These are phyloP conservation scores for Stegophylla sp. DNA, from an alignment of 2,888 invertebrate genomes.

Conservation along the genomic window DNA sequence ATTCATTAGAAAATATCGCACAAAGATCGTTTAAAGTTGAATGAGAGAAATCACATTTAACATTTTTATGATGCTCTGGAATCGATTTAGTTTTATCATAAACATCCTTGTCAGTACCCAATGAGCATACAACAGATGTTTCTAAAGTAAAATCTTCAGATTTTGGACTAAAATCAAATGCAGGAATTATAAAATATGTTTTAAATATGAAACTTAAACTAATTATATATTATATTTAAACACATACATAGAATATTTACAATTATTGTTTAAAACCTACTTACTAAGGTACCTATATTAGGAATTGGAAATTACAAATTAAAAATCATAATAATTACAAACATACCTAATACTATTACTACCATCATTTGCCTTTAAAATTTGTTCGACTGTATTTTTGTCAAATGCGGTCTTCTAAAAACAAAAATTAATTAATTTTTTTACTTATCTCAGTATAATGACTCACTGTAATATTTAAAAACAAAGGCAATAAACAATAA, in stretches of 20 bases:
- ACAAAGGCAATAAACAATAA: too few species aligned
- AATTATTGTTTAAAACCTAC: background rate
- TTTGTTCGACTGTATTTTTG: background rate
- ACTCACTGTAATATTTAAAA: too few species aligned
- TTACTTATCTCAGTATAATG: background rate
- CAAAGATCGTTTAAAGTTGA: constrained; percentile 1
- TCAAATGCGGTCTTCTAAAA: too few species aligned
- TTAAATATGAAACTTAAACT: too few species aligned
- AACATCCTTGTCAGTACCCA: background rate
- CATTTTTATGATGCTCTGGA: background rate
- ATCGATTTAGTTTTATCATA: background rate
- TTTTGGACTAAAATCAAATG: background rate
- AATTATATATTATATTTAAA: too few species aligned
- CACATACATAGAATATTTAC: background rate
- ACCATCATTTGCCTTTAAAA: background rate
- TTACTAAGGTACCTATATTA: background rate
- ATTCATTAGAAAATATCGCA: constrained; percentile 34
- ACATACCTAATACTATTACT: background rate
- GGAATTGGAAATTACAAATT: background rate
- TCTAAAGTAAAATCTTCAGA: background rate
- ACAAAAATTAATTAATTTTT: background rate
- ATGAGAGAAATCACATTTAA: background rate
- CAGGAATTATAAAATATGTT: too few species aligned
- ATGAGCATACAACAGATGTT: background rate
- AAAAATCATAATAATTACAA: background rate